phyloP scores from a whole-genome alignment of 2,113 vertebrate genomes.

The Pungitius pungitius region DNA sequence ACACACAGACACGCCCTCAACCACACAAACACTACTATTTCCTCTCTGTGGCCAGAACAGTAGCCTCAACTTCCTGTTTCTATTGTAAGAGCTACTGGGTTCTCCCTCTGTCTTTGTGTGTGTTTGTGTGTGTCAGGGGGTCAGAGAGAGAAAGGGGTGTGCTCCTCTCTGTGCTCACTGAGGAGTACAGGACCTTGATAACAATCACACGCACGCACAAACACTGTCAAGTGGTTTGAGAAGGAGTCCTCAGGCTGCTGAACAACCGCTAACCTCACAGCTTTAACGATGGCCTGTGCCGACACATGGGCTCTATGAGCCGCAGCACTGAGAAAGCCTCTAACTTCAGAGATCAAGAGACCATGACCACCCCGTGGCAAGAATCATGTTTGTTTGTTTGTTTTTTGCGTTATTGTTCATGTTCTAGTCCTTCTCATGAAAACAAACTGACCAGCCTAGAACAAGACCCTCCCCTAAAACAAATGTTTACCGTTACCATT shows the following conservation, averaged over 20 bases:
- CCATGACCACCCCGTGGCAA: not conserved
- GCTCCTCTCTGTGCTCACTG: conserved; percentile 48
- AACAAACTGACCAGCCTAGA: not conserved
- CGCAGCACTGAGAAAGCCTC: not conserved
- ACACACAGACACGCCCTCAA: conserved; percentile 10
- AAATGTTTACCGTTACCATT: not conserved
- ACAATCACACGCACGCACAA: conserved; percentile 24
- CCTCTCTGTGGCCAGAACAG: conserved; percentile 66
- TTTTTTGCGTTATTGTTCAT: not conserved
- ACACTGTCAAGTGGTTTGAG: conserved; percentile 30
- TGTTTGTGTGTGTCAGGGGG: not conserved
- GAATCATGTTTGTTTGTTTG: not conserved
- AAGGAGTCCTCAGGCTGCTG: conserved; percentile 3
- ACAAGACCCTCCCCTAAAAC: conserved; percentile 3
- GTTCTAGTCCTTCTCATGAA: not conserved
- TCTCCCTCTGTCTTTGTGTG: conserved; percentile 21
- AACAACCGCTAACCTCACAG: conserved; percentile 14
- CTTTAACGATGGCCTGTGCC: conserved; percentile 7
- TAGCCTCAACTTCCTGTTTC: conserved; percentile 72
- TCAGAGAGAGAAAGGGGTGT: conserved; percentile 56
- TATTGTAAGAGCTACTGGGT: conserved; percentile 58
- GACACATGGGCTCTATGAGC: not conserved
- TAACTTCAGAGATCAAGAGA: not conserved
- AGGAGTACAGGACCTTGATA: conserved; percentile 59
- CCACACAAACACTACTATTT: conserved; percentile 60